Evolutionary conservation across 1,140 invertebrate genomes (phyloP), one percentile per base, ranked within the genome.

Genomic region (Doryteuthis pealeii): DNA sequence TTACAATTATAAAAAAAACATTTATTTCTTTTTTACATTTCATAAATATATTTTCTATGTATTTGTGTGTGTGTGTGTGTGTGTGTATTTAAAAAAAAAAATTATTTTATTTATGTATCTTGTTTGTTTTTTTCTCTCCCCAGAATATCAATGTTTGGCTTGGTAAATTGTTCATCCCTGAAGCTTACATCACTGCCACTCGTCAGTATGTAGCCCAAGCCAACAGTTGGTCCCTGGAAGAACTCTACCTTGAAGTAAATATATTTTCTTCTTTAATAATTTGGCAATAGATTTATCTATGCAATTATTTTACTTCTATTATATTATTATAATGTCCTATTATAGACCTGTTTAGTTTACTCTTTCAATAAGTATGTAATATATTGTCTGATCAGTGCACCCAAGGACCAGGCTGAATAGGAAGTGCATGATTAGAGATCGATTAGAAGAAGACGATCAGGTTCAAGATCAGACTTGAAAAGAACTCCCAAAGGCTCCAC

Each of bases 171-270:
- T 92, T 99, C 78, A 99, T 98, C 88, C 96, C 98, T 0, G 98
- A 99, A 88, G 98, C 98, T 12, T 99, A 99, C 86, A 96, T 99
- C 70, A 99, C 98, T 0, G 98, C 98, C 18, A 99, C 97, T 2
- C 91, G 98, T 32, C 97, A 99, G 83, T 99, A 95, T 85, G 96
- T 99, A 33, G 96, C 97, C 0, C 96, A 99, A 88, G 90, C 90
- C 12, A 92, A 93, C 83, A 89, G 89, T 71, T 93, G 91, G 92
- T 92, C 98, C 0, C 89, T 99, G 10, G 98, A 99, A 89, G 97
- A 99, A 88, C 90, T 99, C 0, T 92, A 94, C 67, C 89, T 99
- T 68, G 94, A 99, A 86, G 94, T 90, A 74, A 81, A 81, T 22
- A 4, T 69, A 5, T 30, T n/a, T 69, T n/a, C 35, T 6, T 31